Conservation (phyloP, 2,113 vertebrate species). For the Cryptotis parvus region DNA sequence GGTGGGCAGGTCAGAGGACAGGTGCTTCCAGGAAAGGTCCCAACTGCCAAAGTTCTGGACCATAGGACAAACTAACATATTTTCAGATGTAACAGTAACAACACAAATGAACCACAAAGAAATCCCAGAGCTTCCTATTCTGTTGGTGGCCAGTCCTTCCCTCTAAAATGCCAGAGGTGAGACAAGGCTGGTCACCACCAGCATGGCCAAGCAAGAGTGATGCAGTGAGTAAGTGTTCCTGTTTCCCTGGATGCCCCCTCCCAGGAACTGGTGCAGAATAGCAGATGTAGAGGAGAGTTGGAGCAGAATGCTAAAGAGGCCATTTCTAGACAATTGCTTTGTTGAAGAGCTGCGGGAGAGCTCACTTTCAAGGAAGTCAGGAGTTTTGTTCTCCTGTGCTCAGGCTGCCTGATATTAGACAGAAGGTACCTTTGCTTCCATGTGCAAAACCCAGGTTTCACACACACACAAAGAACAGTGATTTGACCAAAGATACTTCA, state of each 20-base stretch:
- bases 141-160: not conserved
- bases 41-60: not conserved
- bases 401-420: constrained; percentile 58
- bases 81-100: not conserved
- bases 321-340: constrained; percentile 55
- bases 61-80: not conserved
- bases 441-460: constrained; percentile 52
- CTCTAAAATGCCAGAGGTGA: constrained; percentile 45
- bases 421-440: constrained; percentile 63
- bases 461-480: not conserved
- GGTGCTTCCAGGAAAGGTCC: not conserved
- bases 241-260: constrained; percentile 26
- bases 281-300: constrained; percentile 15
- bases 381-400: constrained; percentile 66
- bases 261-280: constrained; percentile 36
- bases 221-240: not conserved
- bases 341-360: constrained; percentile 1
- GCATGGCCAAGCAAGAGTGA: constrained; percentile 52
- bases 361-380: constrained; percentile 33
- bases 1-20: not conserved
- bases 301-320: constrained; percentile 15
- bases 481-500: constrained; percentile 38
- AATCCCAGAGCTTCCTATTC: not conserved
- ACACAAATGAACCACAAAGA: not conserved
- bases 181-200: not conserved